Base-by-base conservation (phyloP, 2,113 vertebrate genomes). In the Ancistrus triradiatus region DNA sequence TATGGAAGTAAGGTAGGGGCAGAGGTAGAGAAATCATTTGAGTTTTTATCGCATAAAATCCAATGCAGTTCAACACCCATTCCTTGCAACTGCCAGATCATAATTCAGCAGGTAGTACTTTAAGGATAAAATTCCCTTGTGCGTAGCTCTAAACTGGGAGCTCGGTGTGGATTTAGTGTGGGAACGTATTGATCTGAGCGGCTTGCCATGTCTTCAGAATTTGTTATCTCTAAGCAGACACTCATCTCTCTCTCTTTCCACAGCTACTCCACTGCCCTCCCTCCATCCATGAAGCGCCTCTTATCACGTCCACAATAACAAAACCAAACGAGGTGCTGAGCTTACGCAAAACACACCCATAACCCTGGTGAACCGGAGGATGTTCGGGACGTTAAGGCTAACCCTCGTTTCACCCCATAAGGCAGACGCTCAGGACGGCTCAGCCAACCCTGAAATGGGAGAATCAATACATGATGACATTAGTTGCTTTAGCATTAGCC, bases 391-490 rank as follows among this genome's bases (percentile, higher is more conserved):
- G 11, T 64, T 77, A 67, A 61, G 70, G 68, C 68, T 27, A 43
- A 67, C 53, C 64, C 70, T 70, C n/a, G n/a, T n/a, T 79, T 35
- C 70, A 42, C 74, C 76, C 75, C 78, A 78, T 68, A 68, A 73
- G 65, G 69, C 62, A 73, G 70, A 33, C 46, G 31, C 27, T 63
- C 59, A 65, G 60, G 70, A 19, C 38, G 24, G 21, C 40, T 70
- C 76, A 73, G 74, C 70, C 72, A 72, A 73, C 75, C 76, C 53
- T 74, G 66, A 83, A 83, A 82, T 65, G 47, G 56, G 7, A 44
- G 48, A 72, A 82, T 84, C 83, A 50, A 85, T 86, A 83, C 57
- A 69, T 64, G 75, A 80, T 77, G 78, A 73, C 77, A 81, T 85
- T 82, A 84, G 79, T 62, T 77, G 75, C 76, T 80, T 78, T 82